Base-by-base conservation (phyloP, 2,888 invertebrate genomes). In the Ophonus ardosiacus region DNA sequence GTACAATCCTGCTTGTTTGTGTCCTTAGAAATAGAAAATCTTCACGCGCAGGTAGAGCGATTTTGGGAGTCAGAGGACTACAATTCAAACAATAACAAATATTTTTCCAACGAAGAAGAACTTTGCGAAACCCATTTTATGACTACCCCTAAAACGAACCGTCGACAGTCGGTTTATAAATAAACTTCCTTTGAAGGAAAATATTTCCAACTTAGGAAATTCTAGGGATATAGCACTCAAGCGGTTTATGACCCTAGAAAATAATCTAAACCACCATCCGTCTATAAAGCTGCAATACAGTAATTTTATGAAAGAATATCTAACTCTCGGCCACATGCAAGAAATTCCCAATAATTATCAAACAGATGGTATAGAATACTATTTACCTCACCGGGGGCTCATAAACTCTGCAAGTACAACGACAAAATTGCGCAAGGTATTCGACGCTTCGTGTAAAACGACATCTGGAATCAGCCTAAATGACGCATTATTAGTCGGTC, bases 161-260 rank as follows among this genome's bases (percentile, higher is more conserved):
- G 17, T 7, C 4, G 43, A 5, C 17, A 43, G 74, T 2, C 8
- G 43, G 15, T 74, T 43, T 31, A 43, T 74, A 40, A 43, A 7
- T 18, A 74, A 74, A 74, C 7, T 74, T 3, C 74, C 51, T 0
- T n/a, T 74, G 0, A 74, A 40, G 13, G 74, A 74, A 43, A 74
- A 74, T 74, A 18, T 15, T 10, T 10, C 5, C 13, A 74, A 74
- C 0, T 40, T 74, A 24, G 74, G 74, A 5, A 2, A 0, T 18
- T 8, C 17, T 18, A 17, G 17, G 18, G 8, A 43, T 40, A 43
- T 43, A 74, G 51, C 74, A 15, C 21, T 43, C 0, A 56, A 40
- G 8, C n/a, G 74, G 31, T 43, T 74, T 74, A 18, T 43, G 17
- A 5, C 17, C 2, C 1, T 43, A 3, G 74, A 74, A 74, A 68